Conservation (phyloP, 2,888 invertebrate genomes). For the Cheiracanthium punctorium region DNA sequence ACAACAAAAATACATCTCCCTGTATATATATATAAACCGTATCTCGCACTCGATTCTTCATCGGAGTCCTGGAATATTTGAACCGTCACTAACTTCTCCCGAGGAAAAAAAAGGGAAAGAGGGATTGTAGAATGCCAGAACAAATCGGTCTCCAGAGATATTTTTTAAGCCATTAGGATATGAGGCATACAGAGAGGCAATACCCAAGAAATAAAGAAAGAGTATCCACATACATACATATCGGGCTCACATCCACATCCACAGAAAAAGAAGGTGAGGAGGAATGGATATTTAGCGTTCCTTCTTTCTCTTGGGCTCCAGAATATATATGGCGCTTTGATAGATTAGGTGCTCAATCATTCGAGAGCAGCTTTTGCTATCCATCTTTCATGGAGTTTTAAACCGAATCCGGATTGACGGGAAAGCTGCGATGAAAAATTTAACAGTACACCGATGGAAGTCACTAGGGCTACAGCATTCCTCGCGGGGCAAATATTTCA, state of each 20-base stretch:
- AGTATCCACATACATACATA: too few relatives aligned
- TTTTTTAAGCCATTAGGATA: slow-evolving; percentile 11
- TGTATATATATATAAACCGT: too few relatives aligned
- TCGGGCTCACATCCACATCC: too few relatives aligned
- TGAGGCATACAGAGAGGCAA: neutral
- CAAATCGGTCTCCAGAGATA: neutral
- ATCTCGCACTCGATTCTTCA: too few relatives aligned
- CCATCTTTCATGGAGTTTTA: neutral
- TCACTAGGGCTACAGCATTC: too few relatives aligned
- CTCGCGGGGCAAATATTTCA: too few relatives aligned
- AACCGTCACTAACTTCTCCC: too few relatives aligned
- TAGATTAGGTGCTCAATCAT: slow-evolving; percentile 4
- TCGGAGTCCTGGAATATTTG: too few relatives aligned
- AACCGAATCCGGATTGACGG: neutral
- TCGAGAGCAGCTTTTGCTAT: neutral
- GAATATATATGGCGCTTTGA: neutral
- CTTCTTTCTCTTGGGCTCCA: neutral
- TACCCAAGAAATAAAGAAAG: too few relatives aligned
- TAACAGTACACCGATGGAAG: too few relatives aligned
- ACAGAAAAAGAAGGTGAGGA: neutral
- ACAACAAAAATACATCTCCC: too few relatives aligned
- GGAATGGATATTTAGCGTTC: neutral
- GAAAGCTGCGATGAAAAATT: too few relatives aligned
- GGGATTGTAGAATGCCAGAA: neutral
- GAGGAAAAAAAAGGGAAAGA: neutral